A percentile compares a stretch with the other conserved stretches of the same genome.
These are phyloP conservation scores for Mormyrops attenuatus DNA, from an alignment of 2,797 vertebrate genomes.

Conservation along the genomic window DNA sequence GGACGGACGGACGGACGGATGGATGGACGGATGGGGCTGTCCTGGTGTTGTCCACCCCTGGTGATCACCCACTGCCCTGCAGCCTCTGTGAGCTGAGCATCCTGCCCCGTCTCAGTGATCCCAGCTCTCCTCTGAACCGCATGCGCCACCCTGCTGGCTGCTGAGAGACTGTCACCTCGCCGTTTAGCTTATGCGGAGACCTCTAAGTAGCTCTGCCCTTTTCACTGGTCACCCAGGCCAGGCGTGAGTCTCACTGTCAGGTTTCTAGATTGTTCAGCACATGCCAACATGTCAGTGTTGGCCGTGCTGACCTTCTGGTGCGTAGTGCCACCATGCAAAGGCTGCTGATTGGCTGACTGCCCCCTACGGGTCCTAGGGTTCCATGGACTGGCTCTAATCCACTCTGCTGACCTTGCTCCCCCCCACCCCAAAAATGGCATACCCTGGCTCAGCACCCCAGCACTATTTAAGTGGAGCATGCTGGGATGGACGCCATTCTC, in stretches of 20 bases:
- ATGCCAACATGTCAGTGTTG: not conserved
- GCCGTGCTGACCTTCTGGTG: not conserved
- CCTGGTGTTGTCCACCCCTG: not conserved
- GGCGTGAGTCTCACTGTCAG: not conserved
- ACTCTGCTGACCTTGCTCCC: not conserved
- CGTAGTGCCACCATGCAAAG: not conserved
- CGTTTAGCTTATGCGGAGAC: not conserved
- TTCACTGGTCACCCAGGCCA: not conserved
- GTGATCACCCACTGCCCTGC: not conserved
- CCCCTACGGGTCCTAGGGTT: not conserved
- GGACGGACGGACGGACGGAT: not conserved
- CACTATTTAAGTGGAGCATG: not conserved
- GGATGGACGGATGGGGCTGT: not conserved
- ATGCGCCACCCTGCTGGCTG: not conserved
- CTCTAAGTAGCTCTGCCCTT: not conserved
- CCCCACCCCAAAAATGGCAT: not conserved
- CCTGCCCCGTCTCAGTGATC: not conserved
- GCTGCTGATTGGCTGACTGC: not conserved
- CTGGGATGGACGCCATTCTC: not conserved
- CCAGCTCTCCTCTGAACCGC: not conserved
- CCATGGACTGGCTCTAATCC: not conserved
- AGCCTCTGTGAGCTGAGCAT: not conserved
- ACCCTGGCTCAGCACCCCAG: not conserved
- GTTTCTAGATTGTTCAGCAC: not conserved
- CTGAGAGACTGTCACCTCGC: not conserved